Evolutionary conservation across 2,797 vertebrate genomes (phyloP), one percentile per base, ranked within the genome.

Genomic region (Lacerta bilineata): DNA sequence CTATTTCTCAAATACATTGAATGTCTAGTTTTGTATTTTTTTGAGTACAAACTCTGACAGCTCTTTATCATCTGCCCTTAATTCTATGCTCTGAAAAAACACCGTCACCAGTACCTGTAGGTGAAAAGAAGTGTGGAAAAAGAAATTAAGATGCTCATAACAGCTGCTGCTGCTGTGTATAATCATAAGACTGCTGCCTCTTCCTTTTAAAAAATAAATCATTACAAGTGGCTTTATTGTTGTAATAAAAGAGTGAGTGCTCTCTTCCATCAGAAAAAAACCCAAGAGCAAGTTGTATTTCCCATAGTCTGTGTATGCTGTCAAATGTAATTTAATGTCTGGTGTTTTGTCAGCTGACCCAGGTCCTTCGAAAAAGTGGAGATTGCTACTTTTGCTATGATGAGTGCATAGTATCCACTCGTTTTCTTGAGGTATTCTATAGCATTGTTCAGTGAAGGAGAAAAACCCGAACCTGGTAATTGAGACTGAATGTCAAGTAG

Each of bases 191-290:
- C 91, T 15, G 50, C 50, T 95, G 95, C 91, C 95, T 95, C 96
- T 97, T 93, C 91, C 91, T 97, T 97, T 96, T 95, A 94, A 93
- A 83, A 83, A 50, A 55, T 2, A 61, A 6, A n/a, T 69, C 93
- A 94, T 97, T 96, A 95, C 94, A 96, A 96, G 93, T 91, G 93
- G 95, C 91, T 98, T 98, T 97, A 98, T 97, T 97, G 96, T 95
- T 91, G 91, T 94, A 96, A 96, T 97, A 97, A 98, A 98, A 96
- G 93, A 92, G 92, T 93, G 93, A 98, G 96, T 96, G 95, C 93
- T 96, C 96, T 96, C 96, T 97, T 95, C 97, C 94, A 96, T 97
- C 95, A 95, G 91, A 94, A 96, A 97, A 93, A 96, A 95, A 91
- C 89, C 95, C n/a, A 69, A 43, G 39, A 74, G 25, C 29, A 93